These are phyloP conservation scores for Salminus brasiliensis DNA, from an alignment of 2,113 vertebrate genomes.

Conservation along the genomic window DNA sequence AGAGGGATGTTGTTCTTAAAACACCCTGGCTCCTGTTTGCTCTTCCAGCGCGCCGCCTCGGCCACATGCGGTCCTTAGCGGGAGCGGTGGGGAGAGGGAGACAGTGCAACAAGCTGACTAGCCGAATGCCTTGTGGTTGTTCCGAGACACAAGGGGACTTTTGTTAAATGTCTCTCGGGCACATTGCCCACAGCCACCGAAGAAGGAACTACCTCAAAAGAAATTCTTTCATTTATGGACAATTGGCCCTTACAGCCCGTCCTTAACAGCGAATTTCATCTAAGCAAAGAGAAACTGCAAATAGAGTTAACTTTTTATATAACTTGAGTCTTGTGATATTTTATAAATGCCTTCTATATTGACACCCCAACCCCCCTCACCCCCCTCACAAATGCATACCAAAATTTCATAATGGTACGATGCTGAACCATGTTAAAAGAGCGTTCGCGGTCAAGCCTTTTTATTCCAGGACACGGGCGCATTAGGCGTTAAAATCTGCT, in stretches of 20 bases:
- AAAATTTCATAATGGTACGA: conserved; percentile 16
- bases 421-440: background rate
- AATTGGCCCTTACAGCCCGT: conserved; percentile 38
- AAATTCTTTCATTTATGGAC: conserved; percentile 39
- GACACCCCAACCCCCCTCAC: background rate
- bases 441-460: background rate
- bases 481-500: conserved; percentile 45
- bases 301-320: conserved; percentile 42
- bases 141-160: conserved; percentile 44
- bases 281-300: conserved; percentile 7
- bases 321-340: conserved; percentile 53
- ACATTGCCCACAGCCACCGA: conserved; percentile 10
- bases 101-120: conserved; percentile 8
- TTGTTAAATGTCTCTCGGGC: conserved; percentile 41
- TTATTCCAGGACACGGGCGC: conserved; percentile 34
- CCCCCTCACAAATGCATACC: background rate
- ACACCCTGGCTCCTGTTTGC: conserved; percentile 38
- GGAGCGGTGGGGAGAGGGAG: background rate
- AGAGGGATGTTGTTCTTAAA: conserved; percentile 42
- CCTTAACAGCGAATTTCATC: conserved; percentile 11
- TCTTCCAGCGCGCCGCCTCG: background rate
- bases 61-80: background rate
- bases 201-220: conserved; percentile 36
- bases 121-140: conserved; percentile 1
- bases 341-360: conserved; percentile 2